Evolutionary conservation across 2,113 vertebrate species (phyloP).

Genomic region (Peromyscus leucopus): DNA sequence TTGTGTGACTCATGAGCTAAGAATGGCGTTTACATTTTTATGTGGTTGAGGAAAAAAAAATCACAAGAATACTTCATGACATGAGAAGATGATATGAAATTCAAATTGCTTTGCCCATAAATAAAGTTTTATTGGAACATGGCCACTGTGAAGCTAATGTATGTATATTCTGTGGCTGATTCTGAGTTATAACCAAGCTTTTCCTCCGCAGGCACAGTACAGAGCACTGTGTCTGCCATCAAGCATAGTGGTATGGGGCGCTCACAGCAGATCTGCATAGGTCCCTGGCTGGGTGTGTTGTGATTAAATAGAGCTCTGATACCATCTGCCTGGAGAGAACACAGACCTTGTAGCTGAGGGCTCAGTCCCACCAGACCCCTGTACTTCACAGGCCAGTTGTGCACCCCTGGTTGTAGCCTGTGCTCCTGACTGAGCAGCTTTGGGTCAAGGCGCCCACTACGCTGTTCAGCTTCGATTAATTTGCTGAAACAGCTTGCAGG

Average conservation of each 20-base stretch:
- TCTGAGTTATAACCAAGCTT: not conserved
- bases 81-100: not conserved
- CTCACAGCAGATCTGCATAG: not conserved
- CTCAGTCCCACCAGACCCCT: too few species aligned
- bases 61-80: not conserved
- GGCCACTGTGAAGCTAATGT: fast-evolving
- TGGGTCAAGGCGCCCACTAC: too few species aligned
- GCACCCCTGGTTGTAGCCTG: not conserved
- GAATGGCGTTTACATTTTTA: constrained; percentile 23
- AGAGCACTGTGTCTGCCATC: not conserved
- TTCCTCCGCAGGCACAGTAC: not conserved
- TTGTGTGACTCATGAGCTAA: constrained; percentile 15
- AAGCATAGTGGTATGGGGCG: not conserved
- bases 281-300: not conserved
- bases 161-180: not conserved
- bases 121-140: not conserved
- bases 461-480: not conserved
- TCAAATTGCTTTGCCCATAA: not conserved
- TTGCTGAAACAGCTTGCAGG: not conserved
- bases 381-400: too few species aligned
- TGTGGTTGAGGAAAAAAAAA: not conserved
- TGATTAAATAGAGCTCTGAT: not conserved
- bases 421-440: not conserved
- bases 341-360: not conserved
- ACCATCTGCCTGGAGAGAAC: not conserved